A percentile compares a stretch with the other conserved stretches of the same genome.
phyloP scores from a whole-genome alignment of 2,113 vertebrate genomes.

The Pontoporia blainvillei region DNA sequence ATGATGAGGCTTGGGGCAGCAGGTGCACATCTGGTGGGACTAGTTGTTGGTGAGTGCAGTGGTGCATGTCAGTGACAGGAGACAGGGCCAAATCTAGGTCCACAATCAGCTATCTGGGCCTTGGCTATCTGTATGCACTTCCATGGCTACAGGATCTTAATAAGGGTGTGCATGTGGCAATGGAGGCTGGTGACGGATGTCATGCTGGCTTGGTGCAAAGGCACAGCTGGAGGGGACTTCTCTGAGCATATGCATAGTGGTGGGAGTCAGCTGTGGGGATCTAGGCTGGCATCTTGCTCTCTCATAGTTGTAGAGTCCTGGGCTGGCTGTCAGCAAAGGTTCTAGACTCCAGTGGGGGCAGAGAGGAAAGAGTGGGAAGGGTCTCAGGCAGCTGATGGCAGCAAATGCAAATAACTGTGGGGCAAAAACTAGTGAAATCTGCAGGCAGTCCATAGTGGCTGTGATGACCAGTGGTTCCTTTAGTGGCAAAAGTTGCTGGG shows the following conservation, averaged over 20 bases:
- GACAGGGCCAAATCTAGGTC: background rate
- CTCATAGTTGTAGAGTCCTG: background rate
- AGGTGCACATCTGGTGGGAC: background rate
- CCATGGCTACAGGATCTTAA: background rate
- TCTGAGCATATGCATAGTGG: background rate
- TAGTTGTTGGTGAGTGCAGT: background rate
- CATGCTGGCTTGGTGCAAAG: background rate
- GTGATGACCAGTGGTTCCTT: background rate
- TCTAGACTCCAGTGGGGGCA: background rate
- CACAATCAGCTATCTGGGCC: background rate
- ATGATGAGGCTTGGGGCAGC: background rate
- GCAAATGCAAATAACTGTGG: background rate
- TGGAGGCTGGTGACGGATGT: fast-evolving
- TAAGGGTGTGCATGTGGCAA: background rate
- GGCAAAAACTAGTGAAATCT: background rate
- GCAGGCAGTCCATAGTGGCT: background rate
- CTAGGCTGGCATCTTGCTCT: background rate
- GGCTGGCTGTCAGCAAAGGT: background rate
- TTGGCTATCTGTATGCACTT: background rate
- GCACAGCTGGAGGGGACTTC: background rate
- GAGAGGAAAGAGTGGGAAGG: background rate
- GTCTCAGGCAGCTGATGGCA: background rate
- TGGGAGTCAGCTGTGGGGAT: background rate
- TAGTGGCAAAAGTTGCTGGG: background rate
- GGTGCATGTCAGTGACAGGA: background rate